phyloP scores from a whole-genome alignment of 2,113 vertebrate species.

The Paramormyrops kingsleyae region DNA sequence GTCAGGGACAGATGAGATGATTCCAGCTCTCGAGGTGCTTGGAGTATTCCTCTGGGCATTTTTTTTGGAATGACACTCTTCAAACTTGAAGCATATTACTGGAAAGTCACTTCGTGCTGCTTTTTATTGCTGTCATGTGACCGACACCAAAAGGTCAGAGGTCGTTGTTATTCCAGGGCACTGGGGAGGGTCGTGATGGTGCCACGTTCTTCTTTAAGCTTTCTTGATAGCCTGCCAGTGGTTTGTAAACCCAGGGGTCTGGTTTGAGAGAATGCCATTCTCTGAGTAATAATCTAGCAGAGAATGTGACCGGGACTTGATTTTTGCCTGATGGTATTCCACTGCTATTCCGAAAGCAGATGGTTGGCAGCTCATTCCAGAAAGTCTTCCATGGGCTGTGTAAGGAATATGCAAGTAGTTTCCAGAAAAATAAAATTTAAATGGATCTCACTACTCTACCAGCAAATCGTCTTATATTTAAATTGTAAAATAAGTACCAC shows the following conservation, averaged over 20 bases:
- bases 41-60: neutral
- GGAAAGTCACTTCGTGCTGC: neutral
- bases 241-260: neutral
- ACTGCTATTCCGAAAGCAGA: neutral
- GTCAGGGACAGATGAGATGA: neutral
- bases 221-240: neutral
- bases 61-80: neutral
- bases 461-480: neutral
- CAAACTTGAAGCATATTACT: neutral
- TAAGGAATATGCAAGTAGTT: neutral
- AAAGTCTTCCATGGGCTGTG: conserved; percentile 1
- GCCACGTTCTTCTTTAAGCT: neutral
- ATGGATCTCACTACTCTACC: neutral
- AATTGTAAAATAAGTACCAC: neutral
- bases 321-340: neutral
- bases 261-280: neutral
- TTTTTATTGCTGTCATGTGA: neutral
- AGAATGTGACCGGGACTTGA: neutral
- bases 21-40: neutral
- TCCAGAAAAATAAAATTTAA: neutral
- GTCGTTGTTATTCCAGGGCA: neutral
- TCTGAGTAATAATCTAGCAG: neutral
- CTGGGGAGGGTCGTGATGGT: neutral
- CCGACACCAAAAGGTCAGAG: neutral
- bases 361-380: neutral